Percentiles rank a stretch among this genome's conserved stretches.
phyloP scores from a whole-genome alignment of 2,888 invertebrate species.

The Fragum fragum region DNA sequence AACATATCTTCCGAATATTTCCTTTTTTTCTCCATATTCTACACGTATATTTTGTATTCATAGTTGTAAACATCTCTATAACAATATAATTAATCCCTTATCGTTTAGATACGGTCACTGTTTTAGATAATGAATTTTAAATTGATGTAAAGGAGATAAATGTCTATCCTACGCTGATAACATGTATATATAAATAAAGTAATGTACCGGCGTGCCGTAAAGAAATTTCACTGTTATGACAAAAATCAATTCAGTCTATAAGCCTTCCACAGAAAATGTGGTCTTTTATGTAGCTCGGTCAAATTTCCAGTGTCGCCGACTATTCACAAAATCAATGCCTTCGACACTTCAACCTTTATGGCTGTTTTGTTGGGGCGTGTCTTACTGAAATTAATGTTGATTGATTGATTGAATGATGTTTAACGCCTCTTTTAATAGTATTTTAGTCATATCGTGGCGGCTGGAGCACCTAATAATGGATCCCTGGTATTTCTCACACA shows the following conservation, averaged over 20 bases:
- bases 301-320: background rate
- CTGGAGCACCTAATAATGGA: no score
- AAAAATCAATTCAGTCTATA: background rate
- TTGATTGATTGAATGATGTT: no score
- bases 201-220: background rate
- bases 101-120: background rate
- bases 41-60: constrained; percentile 10
- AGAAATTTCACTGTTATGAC: background rate
- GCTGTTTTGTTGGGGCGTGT: no score
- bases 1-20: constrained; percentile 34
- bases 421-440: no score
- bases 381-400: no score
- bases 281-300: background rate
- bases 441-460: no score
- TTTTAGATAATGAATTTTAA: background rate
- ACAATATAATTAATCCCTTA: background rate
- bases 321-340: no score
- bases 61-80: background rate
- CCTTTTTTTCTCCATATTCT: constrained; percentile 28
- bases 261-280: background rate
- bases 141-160: background rate
- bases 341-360: no score
- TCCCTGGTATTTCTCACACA: no score
- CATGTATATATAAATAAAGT: background rate
- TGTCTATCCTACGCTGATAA: background rate